These are phyloP conservation scores for Apaloderma vittatum DNA, from an alignment of 2,113 vertebrate genomes.

Conservation along the genomic window DNA sequence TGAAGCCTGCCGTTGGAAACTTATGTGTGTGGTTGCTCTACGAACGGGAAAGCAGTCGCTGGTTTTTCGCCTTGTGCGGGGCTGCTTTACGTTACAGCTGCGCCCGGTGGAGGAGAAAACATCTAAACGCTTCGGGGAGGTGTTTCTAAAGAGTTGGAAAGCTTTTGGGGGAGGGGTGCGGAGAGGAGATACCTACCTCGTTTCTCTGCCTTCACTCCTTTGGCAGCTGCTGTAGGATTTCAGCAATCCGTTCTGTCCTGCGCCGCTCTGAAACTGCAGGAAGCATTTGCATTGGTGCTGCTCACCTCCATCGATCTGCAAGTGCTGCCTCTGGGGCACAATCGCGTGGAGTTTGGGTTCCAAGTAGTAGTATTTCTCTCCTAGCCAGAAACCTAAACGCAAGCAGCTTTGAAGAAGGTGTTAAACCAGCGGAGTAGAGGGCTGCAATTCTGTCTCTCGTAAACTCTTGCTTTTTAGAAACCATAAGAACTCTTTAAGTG, in stretches of 20 bases:
- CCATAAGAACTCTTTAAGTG: background rate
- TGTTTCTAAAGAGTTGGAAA: constrained; percentile 10
- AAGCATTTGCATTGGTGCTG: constrained; percentile 36
- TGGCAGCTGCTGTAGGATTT: constrained; percentile 58
- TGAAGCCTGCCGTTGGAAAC: background rate
- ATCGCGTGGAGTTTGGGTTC: constrained; percentile 39
- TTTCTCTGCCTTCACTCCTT: background rate
- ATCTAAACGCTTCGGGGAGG: background rate
- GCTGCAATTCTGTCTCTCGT: background rate
- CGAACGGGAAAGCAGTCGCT: background rate
- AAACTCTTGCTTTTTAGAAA: background rate
- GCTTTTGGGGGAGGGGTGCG: background rate
- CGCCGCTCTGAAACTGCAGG: constrained; percentile 49
- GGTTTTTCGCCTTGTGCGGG: background rate
- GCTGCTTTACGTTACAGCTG: background rate
- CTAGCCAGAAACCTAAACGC: constrained; percentile 29
- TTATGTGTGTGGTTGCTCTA: background rate
- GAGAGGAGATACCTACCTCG: background rate
- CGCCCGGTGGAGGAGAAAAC: background rate
- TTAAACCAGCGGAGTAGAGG: background rate
- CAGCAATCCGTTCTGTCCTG: constrained; percentile 32
- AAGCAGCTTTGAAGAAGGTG: constrained; percentile 15
- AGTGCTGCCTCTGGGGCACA: constrained; percentile 41
- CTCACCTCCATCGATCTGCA: constrained; percentile 36
- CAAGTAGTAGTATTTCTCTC: constrained; percentile 30